Base-by-base conservation (phyloP, 1,140 invertebrate genomes). In the Tetragnatha versicolor region DNA sequence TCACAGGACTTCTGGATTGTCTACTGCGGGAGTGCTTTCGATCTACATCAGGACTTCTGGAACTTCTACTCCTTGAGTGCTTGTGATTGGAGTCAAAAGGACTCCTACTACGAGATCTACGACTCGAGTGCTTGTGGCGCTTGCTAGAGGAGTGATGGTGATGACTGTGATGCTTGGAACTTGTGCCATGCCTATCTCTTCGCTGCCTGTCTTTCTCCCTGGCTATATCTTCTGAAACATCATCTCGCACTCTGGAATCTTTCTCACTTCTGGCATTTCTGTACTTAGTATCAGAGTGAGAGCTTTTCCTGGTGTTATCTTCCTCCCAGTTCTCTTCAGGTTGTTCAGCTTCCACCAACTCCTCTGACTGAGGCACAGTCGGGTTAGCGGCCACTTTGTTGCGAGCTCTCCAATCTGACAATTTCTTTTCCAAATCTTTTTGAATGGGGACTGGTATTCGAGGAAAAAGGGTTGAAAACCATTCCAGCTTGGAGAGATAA, bases 401-500 rank as follows among this genome's bases (percentile, higher is more conserved):
- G 2, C 31, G 31, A 31, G 63, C 76, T 25, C 76, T 58, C 76
- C 76, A 69, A 6, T 68, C 27, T 22, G 72, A 49, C 3, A 93
- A 85, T 83, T 90, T 91, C 83, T 91, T 91, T 84, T 95, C 93
- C 79, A 95, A 79, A 60, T 83, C 82, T 83, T 91, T 96, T 87
- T 99, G 96, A 82, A 99, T 98, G 17, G 97, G 97, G 39, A 99
- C 97, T n/a, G 98, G 98, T 86, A 99, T 99, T 80, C 98, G 89
- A 0, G 98, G 98, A 85, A 99, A 99, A 14, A 99, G 88, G 6
- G 98, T 99, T 3, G 94, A 96, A 87, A 97, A 99, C 95, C 96
- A 98, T 83, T 99, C 97, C 51, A 99, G 87, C 86, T 99, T 98
- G 31, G 94, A 93, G 20, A 99, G 88, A 89, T 97, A 97, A 84